Percentiles rank a stretch among this genome's conserved stretches.
phyloP scores from a whole-genome alignment of 2,113 vertebrate species.

The Ceyx cyanopectus region DNA sequence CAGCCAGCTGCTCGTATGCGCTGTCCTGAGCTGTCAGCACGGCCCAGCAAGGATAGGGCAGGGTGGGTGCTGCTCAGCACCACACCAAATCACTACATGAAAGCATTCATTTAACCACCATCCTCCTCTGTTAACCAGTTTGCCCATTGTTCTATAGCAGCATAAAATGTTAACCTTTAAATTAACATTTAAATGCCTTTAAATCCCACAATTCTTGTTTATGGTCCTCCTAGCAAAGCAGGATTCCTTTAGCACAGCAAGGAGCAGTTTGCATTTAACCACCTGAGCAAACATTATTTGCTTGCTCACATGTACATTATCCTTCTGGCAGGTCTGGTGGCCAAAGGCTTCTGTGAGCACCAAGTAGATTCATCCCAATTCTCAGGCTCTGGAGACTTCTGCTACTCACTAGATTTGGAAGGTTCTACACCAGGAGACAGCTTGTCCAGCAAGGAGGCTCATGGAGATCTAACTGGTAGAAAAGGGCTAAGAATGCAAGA shows the following conservation, averaged over 20 bases:
- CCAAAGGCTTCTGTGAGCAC: not conserved
- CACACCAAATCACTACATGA: not conserved
- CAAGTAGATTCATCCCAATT: not conserved
- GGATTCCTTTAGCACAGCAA: not conserved
- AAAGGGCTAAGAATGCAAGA: not conserved
- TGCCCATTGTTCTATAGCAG: not conserved
- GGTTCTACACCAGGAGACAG: not conserved
- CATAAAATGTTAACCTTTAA: not conserved
- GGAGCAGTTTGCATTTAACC: not conserved
- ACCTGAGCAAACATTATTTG: not conserved
- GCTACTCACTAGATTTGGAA: not conserved
- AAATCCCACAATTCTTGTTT: not conserved
- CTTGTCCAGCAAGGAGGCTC: not conserved
- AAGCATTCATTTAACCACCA: not conserved
- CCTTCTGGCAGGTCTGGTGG: not conserved
- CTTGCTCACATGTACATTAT: not conserved
- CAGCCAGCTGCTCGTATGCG: not conserved
- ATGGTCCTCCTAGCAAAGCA: not conserved
- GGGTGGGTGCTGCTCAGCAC: fast-evolving
- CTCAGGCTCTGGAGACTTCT: not conserved
- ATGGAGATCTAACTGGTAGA: not conserved
- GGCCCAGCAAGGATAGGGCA: not conserved
- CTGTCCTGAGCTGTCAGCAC: not conserved
- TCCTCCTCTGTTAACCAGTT: not conserved
- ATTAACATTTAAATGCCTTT: not conserved